Percentiles rank a stretch among this genome's conserved stretches.
These are phyloP conservation scores for Agrochola lota DNA, from an alignment of 2,888 invertebrate genomes.

Conservation along the genomic window DNA sequence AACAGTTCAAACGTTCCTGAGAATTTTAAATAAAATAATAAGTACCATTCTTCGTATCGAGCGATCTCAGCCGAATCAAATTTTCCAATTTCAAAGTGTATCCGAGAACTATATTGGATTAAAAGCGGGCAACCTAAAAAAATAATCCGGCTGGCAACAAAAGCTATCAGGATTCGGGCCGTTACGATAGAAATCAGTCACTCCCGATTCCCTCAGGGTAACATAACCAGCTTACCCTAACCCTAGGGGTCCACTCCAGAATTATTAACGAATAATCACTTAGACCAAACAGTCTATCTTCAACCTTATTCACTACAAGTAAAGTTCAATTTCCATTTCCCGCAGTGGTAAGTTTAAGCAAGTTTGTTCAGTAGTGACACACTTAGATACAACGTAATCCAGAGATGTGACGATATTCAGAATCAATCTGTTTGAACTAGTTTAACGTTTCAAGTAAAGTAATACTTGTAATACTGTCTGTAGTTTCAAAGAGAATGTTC, in stretches of 20 bases:
- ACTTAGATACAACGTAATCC: conserved; percentile 67
- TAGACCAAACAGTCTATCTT: conserved; percentile 33
- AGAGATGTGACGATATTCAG: conserved; percentile 64
- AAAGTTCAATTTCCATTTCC: conserved; percentile 46
- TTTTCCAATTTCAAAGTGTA: conserved; percentile 38
- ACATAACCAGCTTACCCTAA: conserved; percentile 75
- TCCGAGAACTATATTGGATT: conserved; percentile 54
- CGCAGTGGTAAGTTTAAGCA: conserved; percentile 54
- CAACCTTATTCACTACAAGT: conserved; percentile 42
- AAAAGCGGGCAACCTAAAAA: conserved; percentile 58
- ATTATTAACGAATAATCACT: conserved; percentile 74
- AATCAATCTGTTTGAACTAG: conserved; percentile 64
- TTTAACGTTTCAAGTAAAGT: conserved; percentile 33
- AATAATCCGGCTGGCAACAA: conserved; percentile 64
- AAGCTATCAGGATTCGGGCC: conserved; percentile 70
- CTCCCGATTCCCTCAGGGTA: conserved; percentile 72
- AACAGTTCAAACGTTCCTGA: neutral
- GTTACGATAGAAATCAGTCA: conserved; percentile 75
- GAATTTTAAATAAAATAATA: conserved; percentile 26
- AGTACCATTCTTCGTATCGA: neutral
- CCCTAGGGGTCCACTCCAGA: conserved; percentile 71
- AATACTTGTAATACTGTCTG: conserved; percentile 30
- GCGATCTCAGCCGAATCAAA: conserved; percentile 15
- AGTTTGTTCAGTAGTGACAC: conserved; percentile 70
- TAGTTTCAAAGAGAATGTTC: neutral